A percentile compares a stretch with the other conserved stretches of the same genome.
Conservation (phyloP, 2,888 invertebrate species). For the Caenorhabditis sp. region DNA sequence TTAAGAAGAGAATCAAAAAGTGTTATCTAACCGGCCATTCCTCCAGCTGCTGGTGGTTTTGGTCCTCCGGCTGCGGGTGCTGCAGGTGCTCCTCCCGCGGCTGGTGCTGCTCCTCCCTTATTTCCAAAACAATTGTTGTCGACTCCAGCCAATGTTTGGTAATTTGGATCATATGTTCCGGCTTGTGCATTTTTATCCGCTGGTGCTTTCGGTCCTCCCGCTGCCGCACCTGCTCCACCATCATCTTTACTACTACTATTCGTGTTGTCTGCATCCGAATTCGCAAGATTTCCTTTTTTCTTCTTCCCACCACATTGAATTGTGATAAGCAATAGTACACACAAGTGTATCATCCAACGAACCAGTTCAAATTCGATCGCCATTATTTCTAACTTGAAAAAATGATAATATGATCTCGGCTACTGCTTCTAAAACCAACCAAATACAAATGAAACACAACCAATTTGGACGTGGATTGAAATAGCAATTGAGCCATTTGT, state of each 20-base stretch:
- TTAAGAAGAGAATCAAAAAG: not conserved
- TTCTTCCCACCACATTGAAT: not conserved
- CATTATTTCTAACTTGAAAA: too few relatives aligned
- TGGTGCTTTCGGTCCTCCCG: slow-evolving; percentile 5
- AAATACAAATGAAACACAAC: not conserved
- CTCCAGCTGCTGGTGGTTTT: slow-evolving; percentile 19
- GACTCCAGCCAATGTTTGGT: slow-evolving; percentile 32
- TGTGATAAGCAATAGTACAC: not conserved
- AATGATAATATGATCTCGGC: too few relatives aligned
- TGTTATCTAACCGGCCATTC: slow-evolving; percentile 19
- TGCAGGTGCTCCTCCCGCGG: slow-evolving; percentile 7
- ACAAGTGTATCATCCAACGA: not conserved
- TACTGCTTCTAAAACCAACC: not conserved
- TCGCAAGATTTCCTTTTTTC: not conserved
- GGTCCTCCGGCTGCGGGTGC: slow-evolving; percentile 21
- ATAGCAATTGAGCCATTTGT: not conserved
- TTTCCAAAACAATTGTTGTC: slow-evolving; percentile 25
- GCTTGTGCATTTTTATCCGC: not conserved
- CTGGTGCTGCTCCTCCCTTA: slow-evolving; percentile 16
- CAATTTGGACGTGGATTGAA: not conserved
- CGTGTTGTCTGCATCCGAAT: not conserved
- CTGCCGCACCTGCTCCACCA: not conserved
- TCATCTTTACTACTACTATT: not conserved
- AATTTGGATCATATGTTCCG: slow-evolving; percentile 31
- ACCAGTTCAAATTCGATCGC: too few relatives aligned